A percentile compares a stretch with the other conserved stretches of the same genome.
Evolutionary conservation across 2,113 vertebrate species (phyloP).

Genomic region (Phocoena phocoena): DNA sequence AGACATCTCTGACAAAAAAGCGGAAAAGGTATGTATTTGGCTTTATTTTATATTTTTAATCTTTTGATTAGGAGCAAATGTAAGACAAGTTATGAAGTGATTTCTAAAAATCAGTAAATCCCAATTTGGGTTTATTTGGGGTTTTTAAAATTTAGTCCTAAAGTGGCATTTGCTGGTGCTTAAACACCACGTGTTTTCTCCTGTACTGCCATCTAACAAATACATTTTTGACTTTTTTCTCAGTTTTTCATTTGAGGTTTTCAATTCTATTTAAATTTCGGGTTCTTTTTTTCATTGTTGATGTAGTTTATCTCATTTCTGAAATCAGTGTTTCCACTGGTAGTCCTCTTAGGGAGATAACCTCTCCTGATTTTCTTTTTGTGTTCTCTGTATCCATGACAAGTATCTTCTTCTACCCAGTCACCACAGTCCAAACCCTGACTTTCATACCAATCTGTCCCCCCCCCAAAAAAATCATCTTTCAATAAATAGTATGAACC

Average conservation of each 20-base stretch:
- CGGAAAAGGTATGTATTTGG: constrained; percentile 90
- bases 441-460: not conserved
- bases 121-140: not conserved
- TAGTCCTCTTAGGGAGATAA: not conserved
- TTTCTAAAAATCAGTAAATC: not conserved
- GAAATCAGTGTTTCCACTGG: not conserved
- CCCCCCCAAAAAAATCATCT: not conserved
- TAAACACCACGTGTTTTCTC: not conserved
- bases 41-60: not conserved
- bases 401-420: not conserved
- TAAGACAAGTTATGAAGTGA: not conserved
- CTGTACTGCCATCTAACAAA: not conserved
- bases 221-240: not conserved
- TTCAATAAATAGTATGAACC: not conserved
- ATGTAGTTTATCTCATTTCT: not conserved
- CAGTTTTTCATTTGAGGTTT: not conserved
- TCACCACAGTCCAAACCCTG: not conserved
- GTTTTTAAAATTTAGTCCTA: not conserved
- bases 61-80: not conserved
- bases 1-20: constrained; percentile 96
- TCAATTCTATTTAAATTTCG: not conserved
- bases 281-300: not conserved
- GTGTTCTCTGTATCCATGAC: not conserved
- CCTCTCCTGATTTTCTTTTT: not conserved
- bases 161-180: not conserved